Evolutionary conservation across 2,888 invertebrate genomes (phyloP), one percentile per base, ranked within the genome.

Genomic region (Agrypnus murinus): DNA sequence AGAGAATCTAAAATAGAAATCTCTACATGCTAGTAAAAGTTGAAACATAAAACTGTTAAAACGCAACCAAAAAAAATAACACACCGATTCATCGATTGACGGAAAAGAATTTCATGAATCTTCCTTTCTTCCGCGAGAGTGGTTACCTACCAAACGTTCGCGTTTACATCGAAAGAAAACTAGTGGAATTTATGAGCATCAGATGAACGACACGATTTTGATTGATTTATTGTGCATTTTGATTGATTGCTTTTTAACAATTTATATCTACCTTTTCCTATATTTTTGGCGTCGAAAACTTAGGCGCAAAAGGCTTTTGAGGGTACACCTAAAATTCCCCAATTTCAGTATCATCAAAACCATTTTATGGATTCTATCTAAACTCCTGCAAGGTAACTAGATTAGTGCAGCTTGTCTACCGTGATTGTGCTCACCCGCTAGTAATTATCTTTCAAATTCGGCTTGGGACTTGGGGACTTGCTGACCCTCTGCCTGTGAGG

Each of bases 371-470:
- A 75, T 80, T 78, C 80, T 78, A 79, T 80, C 79, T 79, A 77
- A 77, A 73, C 74, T 78, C 77, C 75, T 65, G 67, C 66, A 74
- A 77, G 82, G 82, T 84, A 84, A 84, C 83, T 81, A 78, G 82
- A 84, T 84, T 84, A 84, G 81, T 80, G 81, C 76, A 79, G 80
- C 81, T 73, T 80, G 82, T 81, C 82, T 80, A 78, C 80, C 80
- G 79, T 80, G 82, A 78, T 80, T 81, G 81, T 82, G 79, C 79
- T 81, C 80, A 82, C 81, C 83, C 81, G 78, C 79, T 79, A 79
- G 82, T 84, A 84, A 84, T 84, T 84, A 84, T 84, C 83, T 84
- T 83, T 83, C 82, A 84, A 84, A 84, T 85, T 84, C 81, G 84
- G 80, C 81, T 78, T 76, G 84, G 85, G 84, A 84, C 79, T 80